Conservation (phyloP, 2,113 vertebrate species). For the Pangasianodon hypophthalmus region DNA sequence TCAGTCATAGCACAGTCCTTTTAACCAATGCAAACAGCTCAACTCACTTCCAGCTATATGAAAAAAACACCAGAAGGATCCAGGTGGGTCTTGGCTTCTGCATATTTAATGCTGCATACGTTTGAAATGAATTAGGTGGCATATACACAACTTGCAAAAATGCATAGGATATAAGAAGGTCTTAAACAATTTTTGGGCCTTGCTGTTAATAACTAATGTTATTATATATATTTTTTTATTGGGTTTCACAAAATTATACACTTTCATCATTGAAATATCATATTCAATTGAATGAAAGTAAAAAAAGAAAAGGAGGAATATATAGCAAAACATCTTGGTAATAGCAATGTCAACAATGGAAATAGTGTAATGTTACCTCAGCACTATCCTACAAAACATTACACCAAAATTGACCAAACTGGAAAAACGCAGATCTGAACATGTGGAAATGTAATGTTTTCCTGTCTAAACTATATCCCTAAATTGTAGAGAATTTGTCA, state of each 20-base stretch:
- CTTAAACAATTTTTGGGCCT: not conserved
- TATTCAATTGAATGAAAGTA: not conserved
- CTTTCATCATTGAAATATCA: not conserved
- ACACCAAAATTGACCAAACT: too few species aligned
- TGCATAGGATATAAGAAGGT: not conserved
- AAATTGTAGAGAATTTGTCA: not conserved
- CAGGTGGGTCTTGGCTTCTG: not conserved
- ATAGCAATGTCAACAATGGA: not conserved
- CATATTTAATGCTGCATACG: not conserved
- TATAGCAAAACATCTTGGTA: not conserved
- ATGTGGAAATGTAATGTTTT: not conserved
- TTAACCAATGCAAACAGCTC: not conserved
- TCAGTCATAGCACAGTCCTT: not conserved
- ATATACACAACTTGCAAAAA: conserved; percentile 1
- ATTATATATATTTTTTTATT: not conserved
- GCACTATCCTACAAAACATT: not conserved
- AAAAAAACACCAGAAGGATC: not conserved
- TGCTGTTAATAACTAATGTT: not conserved
- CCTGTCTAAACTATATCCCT: not conserved
- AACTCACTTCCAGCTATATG: not conserved
- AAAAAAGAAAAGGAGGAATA: not conserved
- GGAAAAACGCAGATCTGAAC: not conserved
- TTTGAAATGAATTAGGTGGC: not conserved
- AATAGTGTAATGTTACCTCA: too few species aligned
- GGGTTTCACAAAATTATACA: not conserved